phyloP scores from a whole-genome alignment of 2,888 invertebrate species.

The Tuta absoluta region DNA sequence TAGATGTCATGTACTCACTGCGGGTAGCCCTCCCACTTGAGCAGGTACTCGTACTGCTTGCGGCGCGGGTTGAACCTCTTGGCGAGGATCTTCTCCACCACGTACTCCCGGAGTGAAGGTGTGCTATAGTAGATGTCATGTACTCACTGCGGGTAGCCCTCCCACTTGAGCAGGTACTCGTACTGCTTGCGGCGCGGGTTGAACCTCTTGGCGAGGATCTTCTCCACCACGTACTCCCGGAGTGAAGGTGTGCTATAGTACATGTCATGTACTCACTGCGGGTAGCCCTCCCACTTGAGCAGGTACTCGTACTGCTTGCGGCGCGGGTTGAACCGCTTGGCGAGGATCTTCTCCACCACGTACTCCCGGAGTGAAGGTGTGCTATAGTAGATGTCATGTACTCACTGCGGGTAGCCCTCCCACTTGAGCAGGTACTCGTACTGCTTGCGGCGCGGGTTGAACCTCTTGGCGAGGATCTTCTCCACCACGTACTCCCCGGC shows the following conservation, averaged over 20 bases:
- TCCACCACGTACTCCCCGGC: constrained; percentile 88
- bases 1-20: constrained; percentile 83
- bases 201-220: constrained; percentile 82
- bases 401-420: constrained; percentile 89
- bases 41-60: constrained; percentile 89
- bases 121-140: too few species aligned
- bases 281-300: constrained; percentile 92
- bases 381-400: constrained; percentile 37
- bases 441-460: constrained; percentile 88
- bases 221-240: too few species aligned
- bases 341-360: too few species aligned
- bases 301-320: constrained; percentile 90
- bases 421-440: constrained; percentile 93
- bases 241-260: too few species aligned
- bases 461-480: constrained; percentile 91
- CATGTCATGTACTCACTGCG: constrained; percentile 80
- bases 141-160: constrained; percentile 87
- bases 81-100: too few species aligned
- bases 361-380: too few species aligned
- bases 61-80: constrained; percentile 89
- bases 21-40: constrained; percentile 92
- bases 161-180: constrained; percentile 93
- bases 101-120: too few species aligned
- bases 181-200: constrained; percentile 89
- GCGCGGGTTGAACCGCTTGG: constrained; percentile 89